Conservation (phyloP, 2,113 vertebrate species). For the Mionectes macconnelli region DNA sequence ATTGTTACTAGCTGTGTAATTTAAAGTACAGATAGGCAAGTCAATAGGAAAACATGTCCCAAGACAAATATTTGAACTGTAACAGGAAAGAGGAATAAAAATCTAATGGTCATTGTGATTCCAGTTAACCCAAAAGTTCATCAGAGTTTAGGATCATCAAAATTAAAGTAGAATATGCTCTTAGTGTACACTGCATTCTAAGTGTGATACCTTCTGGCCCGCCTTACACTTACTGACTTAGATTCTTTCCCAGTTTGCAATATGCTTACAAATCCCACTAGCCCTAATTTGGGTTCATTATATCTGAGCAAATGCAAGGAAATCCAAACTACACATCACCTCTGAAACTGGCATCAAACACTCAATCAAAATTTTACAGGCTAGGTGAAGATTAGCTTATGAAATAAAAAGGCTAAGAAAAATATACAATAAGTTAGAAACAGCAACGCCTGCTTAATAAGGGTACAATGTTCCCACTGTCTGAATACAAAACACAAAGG, state of each 20-base stretch:
- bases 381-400: neutral
- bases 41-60: neutral
- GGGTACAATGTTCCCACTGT: constrained; percentile 4
- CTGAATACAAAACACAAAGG: constrained; percentile 44
- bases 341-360: constrained; percentile 41
- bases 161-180: neutral
- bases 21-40: neutral
- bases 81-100: constrained; percentile 4
- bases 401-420: constrained; percentile 47
- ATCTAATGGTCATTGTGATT: neutral
- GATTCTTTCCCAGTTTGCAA: neutral
- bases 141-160: neutral
- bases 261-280: neutral
- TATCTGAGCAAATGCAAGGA: neutral
- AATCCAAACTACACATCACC: constrained; percentile 33
- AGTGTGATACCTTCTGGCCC: neutral
- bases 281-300: neutral
- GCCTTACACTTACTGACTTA: neutral
- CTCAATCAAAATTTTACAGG: constrained; percentile 60
- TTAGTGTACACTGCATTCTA: neutral
- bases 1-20: neutral
- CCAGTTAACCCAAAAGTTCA: constrained; percentile 3
- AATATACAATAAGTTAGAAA: constrained; percentile 27
- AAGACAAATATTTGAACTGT: constrained; percentile 10
- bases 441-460: neutral